Evolutionary conservation across 2,113 vertebrate species (phyloP).

Genomic region (Oryzias melastigma): DNA sequence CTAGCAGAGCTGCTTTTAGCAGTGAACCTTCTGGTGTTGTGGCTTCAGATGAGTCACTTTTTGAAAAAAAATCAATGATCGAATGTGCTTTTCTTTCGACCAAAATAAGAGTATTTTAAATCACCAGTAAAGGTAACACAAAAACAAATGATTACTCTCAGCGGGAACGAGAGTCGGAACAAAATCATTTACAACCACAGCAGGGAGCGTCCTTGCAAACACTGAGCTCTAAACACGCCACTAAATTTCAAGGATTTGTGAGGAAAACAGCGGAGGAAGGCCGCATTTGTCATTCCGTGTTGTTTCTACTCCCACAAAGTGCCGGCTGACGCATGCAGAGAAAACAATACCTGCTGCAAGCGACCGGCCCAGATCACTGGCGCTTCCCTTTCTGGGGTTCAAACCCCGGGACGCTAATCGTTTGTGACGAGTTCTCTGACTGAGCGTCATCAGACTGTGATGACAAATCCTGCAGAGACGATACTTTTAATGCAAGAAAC

Average conservation of each 20-base stretch:
- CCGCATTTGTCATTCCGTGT: constrained; percentile 12
- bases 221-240: background rate
- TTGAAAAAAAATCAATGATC: too few species aligned
- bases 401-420: constrained; percentile 6
- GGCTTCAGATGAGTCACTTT: too few species aligned
- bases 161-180: background rate
- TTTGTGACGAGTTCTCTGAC: constrained; percentile 10
- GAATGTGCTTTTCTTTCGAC: too few species aligned
- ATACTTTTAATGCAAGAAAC: constrained; percentile 2
- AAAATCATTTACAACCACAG: background rate
- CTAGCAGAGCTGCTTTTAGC: too few species aligned
- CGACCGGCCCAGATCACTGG: background rate
- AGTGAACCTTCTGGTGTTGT: too few species aligned
- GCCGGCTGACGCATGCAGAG: background rate
- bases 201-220: background rate
- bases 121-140: too few species aligned
- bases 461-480: constrained; percentile 12
- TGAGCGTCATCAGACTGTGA: background rate
- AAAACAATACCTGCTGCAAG: constrained; percentile 16
- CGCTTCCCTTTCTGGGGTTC: background rate
- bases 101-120: too few species aligned
- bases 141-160: background rate
- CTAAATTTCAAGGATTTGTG: constrained; percentile 3
- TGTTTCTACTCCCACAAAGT: constrained; percentile 1
- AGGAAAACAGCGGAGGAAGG: background rate